Evolutionary conservation across 2,797 vertebrate genomes (phyloP).

Genomic region (Limosa lapponica): DNA sequence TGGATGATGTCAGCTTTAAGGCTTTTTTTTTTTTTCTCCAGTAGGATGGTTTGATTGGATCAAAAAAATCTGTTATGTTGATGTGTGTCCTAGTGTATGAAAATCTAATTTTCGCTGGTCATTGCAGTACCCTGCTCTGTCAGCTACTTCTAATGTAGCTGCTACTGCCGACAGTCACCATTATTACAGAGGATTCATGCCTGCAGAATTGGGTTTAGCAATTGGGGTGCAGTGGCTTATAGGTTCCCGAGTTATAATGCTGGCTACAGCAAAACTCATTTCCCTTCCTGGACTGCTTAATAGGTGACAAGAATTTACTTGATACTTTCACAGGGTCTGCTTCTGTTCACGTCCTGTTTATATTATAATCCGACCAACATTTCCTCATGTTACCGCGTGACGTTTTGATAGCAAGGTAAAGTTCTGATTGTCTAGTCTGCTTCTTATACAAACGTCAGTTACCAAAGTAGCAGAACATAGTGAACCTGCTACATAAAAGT

Average conservation of each 20-base stretch:
- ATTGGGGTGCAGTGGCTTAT: not conserved
- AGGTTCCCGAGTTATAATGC: not conserved
- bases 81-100: not conserved
- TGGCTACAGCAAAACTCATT: not conserved
- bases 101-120: not conserved
- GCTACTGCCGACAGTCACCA: fast-evolving
- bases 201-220: not conserved
- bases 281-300: not conserved
- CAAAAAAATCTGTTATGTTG: not conserved
- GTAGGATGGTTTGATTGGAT: not conserved
- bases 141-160: not conserved
- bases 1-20: not conserved
- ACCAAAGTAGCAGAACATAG: not conserved
- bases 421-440: not conserved
- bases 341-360: not conserved
- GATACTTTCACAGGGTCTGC: not conserved
- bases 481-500: not conserved
- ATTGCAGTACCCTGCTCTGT: not conserved
- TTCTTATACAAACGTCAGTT: not conserved
- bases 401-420: not conserved
- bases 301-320: not conserved
- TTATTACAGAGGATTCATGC: not conserved
- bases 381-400: fast-evolving
- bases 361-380: not conserved
- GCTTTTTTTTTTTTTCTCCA: not conserved